phyloP scores from a whole-genome alignment of 1,140 invertebrate genomes.

The Berghia stephanieae region DNA sequence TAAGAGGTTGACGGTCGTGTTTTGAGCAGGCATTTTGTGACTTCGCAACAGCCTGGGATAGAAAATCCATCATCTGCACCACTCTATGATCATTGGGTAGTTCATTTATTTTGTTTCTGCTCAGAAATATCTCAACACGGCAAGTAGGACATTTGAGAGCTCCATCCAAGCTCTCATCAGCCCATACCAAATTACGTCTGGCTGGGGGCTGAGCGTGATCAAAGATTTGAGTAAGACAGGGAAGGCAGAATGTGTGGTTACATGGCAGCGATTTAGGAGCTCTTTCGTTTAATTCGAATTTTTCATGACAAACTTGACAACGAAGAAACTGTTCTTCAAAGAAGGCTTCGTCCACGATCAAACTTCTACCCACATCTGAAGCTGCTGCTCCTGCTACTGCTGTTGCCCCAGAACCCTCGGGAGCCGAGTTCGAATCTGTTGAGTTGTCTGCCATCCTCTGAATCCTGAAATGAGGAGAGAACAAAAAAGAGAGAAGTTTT shows the following conservation, averaged over 20 bases:
- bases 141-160: conserved; percentile 61
- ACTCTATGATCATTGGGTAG: conserved; percentile 59
- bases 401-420: too few species aligned
- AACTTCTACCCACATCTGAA: conserved; percentile 38
- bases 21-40: conserved; percentile 57
- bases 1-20: conserved; percentile 59
- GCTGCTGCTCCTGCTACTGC: too few species aligned
- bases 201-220: conserved; percentile 51
- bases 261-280: conserved; percentile 57
- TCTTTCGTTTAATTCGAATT: conserved; percentile 49
- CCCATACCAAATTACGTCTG: conserved; percentile 40
- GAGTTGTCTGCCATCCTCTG: too few species aligned
- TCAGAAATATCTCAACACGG: conserved; percentile 56
- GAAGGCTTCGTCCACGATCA: conserved; percentile 56
- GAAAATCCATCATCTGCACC: conserved; percentile 62
- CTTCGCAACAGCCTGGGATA: conserved; percentile 46
- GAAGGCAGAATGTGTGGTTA: conserved; percentile 59
- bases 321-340: conserved; percentile 61
- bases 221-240: conserved; percentile 55
- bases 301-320: conserved; percentile 57
- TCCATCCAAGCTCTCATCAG: conserved; percentile 50
- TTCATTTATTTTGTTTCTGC: conserved; percentile 49
- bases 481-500: too few species aligned
- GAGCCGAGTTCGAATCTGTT: too few species aligned
- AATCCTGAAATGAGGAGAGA: too few species aligned